phyloP scores from a whole-genome alignment of 2,797 vertebrate species.

The Leptodactylus fallax region DNA sequence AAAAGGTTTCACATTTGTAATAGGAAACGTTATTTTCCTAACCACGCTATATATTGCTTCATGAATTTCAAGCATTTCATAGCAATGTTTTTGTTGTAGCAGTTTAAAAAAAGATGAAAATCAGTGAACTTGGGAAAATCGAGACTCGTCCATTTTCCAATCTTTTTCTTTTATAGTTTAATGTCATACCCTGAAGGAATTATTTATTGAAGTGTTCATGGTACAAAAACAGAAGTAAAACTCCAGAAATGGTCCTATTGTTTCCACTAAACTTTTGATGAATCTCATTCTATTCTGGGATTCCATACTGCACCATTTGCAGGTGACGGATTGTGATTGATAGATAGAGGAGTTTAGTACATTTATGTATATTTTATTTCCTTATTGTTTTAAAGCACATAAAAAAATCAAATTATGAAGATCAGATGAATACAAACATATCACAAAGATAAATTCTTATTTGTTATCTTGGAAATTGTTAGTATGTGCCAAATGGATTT shows the following conservation, averaged over 20 bases:
- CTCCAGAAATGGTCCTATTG: constrained; percentile 23
- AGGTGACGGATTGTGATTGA: constrained; percentile 23
- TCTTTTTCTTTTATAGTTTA: constrained; percentile 47
- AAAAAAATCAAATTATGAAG: too few species aligned
- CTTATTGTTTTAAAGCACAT: too few species aligned
- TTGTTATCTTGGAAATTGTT: too few species aligned
- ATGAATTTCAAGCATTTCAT: constrained; percentile 33
- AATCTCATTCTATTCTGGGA: constrained; percentile 40
- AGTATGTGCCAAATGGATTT: too few species aligned
- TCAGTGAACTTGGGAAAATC: constrained; percentile 44
- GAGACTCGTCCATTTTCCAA: constrained; percentile 39
- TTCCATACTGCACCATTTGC: not conserved
- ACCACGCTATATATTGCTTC: constrained; percentile 18
- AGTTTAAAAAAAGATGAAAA: constrained; percentile 37
- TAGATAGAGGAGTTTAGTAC: not conserved
- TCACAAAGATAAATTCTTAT: too few species aligned
- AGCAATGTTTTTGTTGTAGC: constrained; percentile 25
- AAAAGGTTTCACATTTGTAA: constrained; percentile 3
- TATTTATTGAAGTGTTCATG: constrained; percentile 43
- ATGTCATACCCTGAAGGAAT: constrained; percentile 50
- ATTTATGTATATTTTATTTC: too few species aligned
- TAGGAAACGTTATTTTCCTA: constrained; percentile 11
- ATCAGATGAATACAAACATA: too few species aligned
- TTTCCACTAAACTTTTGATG: constrained; percentile 44
- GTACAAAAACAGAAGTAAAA: constrained; percentile 28